phyloP scores from a whole-genome alignment of 2,797 vertebrate genomes.

The Taeniopygia guttata region DNA sequence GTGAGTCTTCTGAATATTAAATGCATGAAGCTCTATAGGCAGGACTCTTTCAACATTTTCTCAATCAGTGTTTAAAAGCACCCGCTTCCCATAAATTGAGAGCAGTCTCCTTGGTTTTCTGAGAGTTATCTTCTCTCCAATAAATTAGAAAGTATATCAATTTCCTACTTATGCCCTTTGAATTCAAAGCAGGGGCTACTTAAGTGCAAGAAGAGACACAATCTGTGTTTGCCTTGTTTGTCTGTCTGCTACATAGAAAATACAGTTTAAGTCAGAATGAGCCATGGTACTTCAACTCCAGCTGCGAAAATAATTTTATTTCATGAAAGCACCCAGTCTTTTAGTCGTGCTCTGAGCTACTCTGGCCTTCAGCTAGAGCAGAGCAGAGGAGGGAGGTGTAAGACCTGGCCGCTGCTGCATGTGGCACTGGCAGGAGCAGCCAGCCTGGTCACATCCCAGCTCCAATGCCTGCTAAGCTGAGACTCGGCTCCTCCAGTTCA shows the following conservation, averaged over 20 bases:
- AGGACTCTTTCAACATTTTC: conserved; percentile 41
- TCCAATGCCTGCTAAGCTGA: not conserved
- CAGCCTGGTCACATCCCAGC: not conserved
- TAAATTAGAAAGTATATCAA: conserved; percentile 67
- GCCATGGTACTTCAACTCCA: not conserved
- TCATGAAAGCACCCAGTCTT: conserved; percentile 17
- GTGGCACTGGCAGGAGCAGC: not conserved
- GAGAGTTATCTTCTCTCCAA: conserved; percentile 57
- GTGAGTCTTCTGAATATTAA: conserved; percentile 54
- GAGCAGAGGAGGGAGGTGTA: not conserved
- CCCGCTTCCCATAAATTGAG: conserved; percentile 41
- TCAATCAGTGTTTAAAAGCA: conserved; percentile 29
- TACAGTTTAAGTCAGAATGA: not conserved
- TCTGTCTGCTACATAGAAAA: conserved; percentile 2
- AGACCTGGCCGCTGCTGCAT: not conserved
- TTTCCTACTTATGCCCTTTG: conserved; percentile 32
- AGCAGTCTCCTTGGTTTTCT: conserved; percentile 40
- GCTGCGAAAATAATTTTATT: not conserved
- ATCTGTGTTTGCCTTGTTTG: not conserved
- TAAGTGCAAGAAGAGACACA: not conserved
- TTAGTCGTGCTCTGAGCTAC: not conserved
- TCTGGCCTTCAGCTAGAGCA: not conserved
- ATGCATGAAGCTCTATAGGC: conserved; percentile 7
- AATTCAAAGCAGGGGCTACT: conserved; percentile 38
- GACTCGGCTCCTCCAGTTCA: not conserved